These are phyloP conservation scores for Drosophila malerkotliana DNA, from an alignment of 1,140 invertebrate species.

Conservation along the genomic window DNA sequence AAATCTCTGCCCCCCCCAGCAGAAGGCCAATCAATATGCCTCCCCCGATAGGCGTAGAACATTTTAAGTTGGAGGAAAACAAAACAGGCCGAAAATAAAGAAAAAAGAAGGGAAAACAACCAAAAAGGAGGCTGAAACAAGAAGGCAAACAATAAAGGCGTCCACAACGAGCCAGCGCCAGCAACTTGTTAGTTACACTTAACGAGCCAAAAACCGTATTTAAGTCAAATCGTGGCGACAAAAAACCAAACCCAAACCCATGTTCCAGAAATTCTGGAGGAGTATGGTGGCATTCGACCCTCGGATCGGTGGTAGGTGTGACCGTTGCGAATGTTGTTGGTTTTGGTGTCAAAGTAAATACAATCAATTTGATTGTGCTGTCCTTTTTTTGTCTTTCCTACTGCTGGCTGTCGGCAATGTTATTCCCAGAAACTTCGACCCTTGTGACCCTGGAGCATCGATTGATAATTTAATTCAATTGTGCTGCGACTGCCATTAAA, in stretches of 20 bases:
- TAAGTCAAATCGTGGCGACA: conserved; percentile 68
- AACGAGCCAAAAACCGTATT: conserved; percentile 80
- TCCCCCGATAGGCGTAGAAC: conserved; percentile 2
- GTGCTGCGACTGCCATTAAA: conserved; percentile 71
- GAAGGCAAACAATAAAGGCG: conserved; percentile 67
- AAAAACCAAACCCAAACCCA: conserved; percentile 52
- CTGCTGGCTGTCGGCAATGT: background rate
- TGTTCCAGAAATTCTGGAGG: conserved; percentile 12
- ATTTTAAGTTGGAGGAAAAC: conserved; percentile 16
- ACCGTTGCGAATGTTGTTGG: conserved; percentile 48
- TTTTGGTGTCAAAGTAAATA: conserved; percentile 78
- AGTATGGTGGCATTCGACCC: conserved; percentile 1
- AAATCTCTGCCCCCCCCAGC: background rate
- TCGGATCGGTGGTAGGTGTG: conserved; percentile 20
- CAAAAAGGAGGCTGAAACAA: conserved; percentile 28
- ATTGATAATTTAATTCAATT: conserved; percentile 81
- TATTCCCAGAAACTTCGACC: conserved; percentile 25
- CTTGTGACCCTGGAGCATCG: conserved; percentile 52
- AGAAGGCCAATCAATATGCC: conserved; percentile 21
- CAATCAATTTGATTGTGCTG: conserved; percentile 78
- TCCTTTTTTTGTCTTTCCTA: conserved; percentile 32
- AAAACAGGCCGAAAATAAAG: conserved; percentile 13
- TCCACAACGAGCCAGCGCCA: conserved; percentile 37
- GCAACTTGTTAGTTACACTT: conserved; percentile 78
- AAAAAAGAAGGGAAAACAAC: conserved; percentile 25